phyloP scores from a whole-genome alignment of 2,113 vertebrate species.

The Budorcas taxicolor region DNA sequence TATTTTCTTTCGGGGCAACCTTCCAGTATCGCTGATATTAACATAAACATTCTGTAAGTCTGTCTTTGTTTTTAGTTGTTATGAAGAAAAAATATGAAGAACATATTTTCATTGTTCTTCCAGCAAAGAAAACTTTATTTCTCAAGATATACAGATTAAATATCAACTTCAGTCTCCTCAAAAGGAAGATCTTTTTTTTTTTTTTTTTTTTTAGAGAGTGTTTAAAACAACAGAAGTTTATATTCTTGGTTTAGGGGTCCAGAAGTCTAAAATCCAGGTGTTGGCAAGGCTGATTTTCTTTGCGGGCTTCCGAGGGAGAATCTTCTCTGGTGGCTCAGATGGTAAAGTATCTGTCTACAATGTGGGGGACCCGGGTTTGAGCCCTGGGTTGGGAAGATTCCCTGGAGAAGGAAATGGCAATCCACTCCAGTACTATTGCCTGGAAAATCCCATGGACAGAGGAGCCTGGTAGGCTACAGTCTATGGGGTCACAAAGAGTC shows the following conservation, averaged over 20 bases:
- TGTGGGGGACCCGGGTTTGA: too few relatives aligned
- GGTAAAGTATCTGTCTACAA: too few relatives aligned
- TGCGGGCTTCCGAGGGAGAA: not conserved
- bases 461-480: too few relatives aligned
- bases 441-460: too few relatives aligned
- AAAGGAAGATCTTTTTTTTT: not conserved
- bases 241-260: not conserved
- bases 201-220: not conserved
- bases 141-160: not conserved
- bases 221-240: not conserved
- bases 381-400: too few relatives aligned
- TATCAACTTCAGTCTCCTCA: constrained; percentile 3
- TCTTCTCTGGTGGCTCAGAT: too few relatives aligned
- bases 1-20: not conserved
- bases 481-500: too few relatives aligned
- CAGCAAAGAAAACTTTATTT: constrained; percentile 11
- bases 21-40: not conserved
- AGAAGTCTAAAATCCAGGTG: not conserved
- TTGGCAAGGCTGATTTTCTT: not conserved
- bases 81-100: not conserved
- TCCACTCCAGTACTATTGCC: too few relatives aligned
- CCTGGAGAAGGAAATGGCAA: too few relatives aligned
- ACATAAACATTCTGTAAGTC: not conserved
- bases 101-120: not conserved
- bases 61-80: not conserved